Evolutionary conservation across 2,888 invertebrate genomes (phyloP), one percentile per base, ranked within the genome.

Genomic region (Celastrina argiolus): DNA sequence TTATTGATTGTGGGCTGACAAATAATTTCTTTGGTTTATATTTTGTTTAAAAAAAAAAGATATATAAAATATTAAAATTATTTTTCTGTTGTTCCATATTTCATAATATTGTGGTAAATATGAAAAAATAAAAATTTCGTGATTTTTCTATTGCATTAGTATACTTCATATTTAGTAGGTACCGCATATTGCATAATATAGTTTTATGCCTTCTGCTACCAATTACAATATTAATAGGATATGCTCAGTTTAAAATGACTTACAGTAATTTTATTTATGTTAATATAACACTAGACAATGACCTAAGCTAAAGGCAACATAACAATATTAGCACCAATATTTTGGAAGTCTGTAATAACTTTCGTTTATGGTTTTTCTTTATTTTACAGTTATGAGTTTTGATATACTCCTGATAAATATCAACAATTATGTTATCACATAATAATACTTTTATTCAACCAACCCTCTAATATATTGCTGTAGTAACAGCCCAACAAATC

Each of bases 1-100:
- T 66, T 51, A 66, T 69, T 68, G 72, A 61, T 39, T 65, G 66
- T 66, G 73, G 71, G 69, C 68, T 67, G 45, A 65, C 18, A 65
- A 63, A 63, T 34, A 51, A 3, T 41, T 39, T 28, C 28, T 22
- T 61, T 39, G 12, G 39, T 5, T 36, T 22, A 56, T 36, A 36
- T 14, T 36, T 39, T 61, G 36, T 39, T 22, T 39, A 34, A 61
- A 59, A 39, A 2, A 2, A 28, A 26, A 18, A 58, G n/a, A 34
- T 16, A 34, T 59, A 31, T 59, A 59, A 31, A 59, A 59, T 16
- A 34, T 34, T 31, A 34, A 59, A 59, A 59, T 26, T 59, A 34
- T 34, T 59, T 39, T 22, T 61, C 31, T n/a, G 31, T 2, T n/a
- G 51, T 51, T 18, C 31, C 36, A 31, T 36, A 59, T 7, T 61